Conservation (phyloP, 2,888 invertebrate genomes). For the Archips xylosteana region DNA sequence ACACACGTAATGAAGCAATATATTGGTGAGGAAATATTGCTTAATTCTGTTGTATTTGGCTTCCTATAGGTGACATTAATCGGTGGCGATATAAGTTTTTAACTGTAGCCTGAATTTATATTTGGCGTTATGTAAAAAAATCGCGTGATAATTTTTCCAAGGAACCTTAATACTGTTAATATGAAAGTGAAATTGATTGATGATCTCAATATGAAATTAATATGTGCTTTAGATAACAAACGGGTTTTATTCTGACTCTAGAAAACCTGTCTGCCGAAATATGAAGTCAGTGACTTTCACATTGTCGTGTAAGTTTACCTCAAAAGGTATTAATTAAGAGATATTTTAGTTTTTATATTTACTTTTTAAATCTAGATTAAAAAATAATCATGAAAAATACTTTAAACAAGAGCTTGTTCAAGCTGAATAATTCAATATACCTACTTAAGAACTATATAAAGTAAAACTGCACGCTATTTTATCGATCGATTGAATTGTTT, state of each 20-base stretch:
- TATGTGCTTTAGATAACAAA: conserved; percentile 1
- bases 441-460: no score
- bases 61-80: conserved; percentile 48
- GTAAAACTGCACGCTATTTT: no score
- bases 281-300: conserved; percentile 16
- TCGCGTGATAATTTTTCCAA: conserved; percentile 9
- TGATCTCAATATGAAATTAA: conserved; percentile 11
- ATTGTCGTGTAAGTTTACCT: background rate
- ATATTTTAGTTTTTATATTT: no score
- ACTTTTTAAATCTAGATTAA: no score
- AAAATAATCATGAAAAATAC: no score
- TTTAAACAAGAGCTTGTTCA: no score
- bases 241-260: conserved; percentile 14
- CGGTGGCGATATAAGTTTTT: conserved; percentile 46
- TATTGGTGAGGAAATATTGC: conserved; percentile 63
- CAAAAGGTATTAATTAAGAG: background rate
- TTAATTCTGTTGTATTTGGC: conserved; percentile 49
- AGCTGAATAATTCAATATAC: no score
- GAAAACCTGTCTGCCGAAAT: conserved; percentile 11
- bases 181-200: conserved; percentile 22
- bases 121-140: conserved; percentile 32
- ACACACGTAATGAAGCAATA: conserved; percentile 68
- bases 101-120: conserved; percentile 43
- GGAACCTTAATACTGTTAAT: background rate
- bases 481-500: no score